phyloP scores from a whole-genome alignment of 2,113 vertebrate genomes.

The Eonycteris spelaea region DNA sequence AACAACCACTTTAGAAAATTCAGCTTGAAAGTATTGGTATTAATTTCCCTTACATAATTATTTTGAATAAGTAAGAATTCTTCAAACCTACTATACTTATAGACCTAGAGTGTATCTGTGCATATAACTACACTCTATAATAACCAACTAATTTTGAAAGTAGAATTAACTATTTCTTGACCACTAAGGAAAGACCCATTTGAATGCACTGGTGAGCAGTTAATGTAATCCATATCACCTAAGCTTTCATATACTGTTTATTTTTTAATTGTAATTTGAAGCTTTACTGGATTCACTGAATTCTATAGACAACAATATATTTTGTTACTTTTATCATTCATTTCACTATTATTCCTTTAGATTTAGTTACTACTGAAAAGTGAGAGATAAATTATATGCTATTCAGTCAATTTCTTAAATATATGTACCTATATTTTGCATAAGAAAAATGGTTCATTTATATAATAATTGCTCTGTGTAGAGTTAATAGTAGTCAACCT shows the following conservation, averaged over 20 bases:
- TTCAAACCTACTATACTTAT: neutral
- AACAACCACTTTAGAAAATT: neutral
- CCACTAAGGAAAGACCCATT: neutral
- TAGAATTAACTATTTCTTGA: neutral
- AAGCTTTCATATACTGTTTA: neutral
- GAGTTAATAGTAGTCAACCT: neutral
- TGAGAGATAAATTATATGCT: neutral
- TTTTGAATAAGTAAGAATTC: slow-evolving; percentile 8
- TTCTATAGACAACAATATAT: neutral
- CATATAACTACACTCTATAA: neutral
- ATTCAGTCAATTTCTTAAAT: neutral
- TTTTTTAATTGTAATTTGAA: neutral
- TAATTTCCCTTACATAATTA: slow-evolving; percentile 1
- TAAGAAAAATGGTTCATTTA: neutral
- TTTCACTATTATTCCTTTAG: neutral
- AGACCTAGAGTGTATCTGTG: neutral
- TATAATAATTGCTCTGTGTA: neutral
- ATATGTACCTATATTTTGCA: neutral
- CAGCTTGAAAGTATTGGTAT: neutral
- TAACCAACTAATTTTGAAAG: neutral
- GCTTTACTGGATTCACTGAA: neutral
- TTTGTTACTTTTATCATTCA: neutral
- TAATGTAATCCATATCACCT: neutral
- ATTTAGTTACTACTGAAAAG: neutral
- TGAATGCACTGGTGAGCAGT: neutral